Conservation (phyloP, 2,113 vertebrate species). For the Mesembrinibis cayennensis region DNA sequence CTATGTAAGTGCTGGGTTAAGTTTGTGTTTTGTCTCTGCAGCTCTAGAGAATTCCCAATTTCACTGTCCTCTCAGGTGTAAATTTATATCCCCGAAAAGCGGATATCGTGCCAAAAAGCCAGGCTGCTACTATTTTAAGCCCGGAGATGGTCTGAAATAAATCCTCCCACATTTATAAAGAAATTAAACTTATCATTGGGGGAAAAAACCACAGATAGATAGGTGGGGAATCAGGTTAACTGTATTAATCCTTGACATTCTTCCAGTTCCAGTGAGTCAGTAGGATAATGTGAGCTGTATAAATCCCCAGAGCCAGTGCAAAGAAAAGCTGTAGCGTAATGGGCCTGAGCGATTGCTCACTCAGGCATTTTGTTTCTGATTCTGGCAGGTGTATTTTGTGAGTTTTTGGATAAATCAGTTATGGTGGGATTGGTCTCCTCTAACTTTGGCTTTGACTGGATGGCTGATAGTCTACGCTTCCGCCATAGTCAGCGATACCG, state of each 20-base stretch:
- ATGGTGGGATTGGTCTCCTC: background rate
- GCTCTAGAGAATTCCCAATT: background rate
- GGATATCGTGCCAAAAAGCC: background rate
- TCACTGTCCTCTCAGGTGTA: background rate
- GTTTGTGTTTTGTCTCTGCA: background rate
- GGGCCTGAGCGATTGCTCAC: background rate
- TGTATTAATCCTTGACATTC: background rate
- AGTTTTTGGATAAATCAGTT: background rate
- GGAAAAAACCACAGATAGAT: background rate
- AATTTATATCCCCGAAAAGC: background rate
- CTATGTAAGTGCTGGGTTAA: background rate
- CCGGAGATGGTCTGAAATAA: background rate
- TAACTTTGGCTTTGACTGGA: background rate
- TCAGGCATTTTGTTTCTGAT: background rate
- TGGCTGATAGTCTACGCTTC: background rate
- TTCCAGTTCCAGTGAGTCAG: background rate
- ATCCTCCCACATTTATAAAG: background rate
- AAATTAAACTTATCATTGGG: background rate
- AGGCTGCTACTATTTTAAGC: background rate
- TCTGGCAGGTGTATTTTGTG: background rate
- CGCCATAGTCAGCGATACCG: accelerated
- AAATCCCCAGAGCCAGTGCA: background rate
- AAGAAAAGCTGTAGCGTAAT: background rate
- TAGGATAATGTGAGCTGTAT: background rate
- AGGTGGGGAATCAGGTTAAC: background rate